Evolutionary conservation across 2,888 invertebrate genomes (phyloP).

Genomic region (Pinctada fucata): DNA sequence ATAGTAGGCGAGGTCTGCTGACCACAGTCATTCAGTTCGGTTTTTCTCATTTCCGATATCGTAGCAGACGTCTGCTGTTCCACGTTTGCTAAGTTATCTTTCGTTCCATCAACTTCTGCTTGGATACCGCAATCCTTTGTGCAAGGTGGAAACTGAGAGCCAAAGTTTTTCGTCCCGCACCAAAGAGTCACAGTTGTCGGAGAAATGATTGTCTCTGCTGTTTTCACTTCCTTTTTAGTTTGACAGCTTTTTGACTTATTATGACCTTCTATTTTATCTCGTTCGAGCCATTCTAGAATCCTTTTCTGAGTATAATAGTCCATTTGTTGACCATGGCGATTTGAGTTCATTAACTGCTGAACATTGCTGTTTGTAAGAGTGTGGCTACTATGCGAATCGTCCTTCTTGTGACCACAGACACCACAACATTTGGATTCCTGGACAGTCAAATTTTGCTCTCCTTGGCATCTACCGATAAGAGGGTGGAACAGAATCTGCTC

Average conservation of each 20-base stretch:
- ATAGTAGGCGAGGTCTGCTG: constrained; percentile 38
- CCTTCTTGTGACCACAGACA: constrained; percentile 23
- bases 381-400: constrained; percentile 34
- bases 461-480: constrained; percentile 43
- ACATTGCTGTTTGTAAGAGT: constrained; percentile 30
- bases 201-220: constrained; percentile 60
- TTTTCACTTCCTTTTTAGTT: constrained; percentile 45
- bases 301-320: constrained; percentile 51
- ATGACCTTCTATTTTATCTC: constrained; percentile 7
- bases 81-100: constrained; percentile 35
- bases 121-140: constrained; percentile 69
- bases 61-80: constrained; percentile 22
- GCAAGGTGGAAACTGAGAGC: constrained; percentile 69
- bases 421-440: constrained; percentile 21
- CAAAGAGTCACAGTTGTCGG: constrained; percentile 68
- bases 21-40: constrained; percentile 14
- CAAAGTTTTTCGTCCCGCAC: constrained; percentile 70
- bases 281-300: constrained; percentile 25
- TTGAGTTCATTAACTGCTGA: constrained; percentile 20
- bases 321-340: constrained; percentile 21
- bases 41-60: constrained; percentile 7
- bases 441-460: constrained; percentile 13
- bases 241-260: constrained; percentile 47
- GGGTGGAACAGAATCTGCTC: constrained; percentile 65
- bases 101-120: constrained; percentile 37